Evolutionary conservation across 2,888 invertebrate genomes (phyloP), one percentile per base, ranked within the genome.

Genomic region (Drosophila neotestacea): DNA sequence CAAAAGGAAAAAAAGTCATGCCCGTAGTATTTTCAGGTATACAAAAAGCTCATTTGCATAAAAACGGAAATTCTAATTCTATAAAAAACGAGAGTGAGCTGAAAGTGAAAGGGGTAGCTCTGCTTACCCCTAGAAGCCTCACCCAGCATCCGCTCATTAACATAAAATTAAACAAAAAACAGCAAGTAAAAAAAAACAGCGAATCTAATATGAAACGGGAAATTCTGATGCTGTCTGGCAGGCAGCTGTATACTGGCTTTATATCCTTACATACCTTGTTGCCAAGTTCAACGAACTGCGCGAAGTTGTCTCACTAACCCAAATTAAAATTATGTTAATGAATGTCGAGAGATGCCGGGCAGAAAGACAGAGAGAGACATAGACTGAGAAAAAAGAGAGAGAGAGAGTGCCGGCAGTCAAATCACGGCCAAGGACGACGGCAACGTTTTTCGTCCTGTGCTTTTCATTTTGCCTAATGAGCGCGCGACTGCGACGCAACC

Each of bases 251-350:
- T 34, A 2, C 79, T 72, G 82, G 70, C 50, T 51, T 54, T 47
- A 63, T 44, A 48, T 42, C 69, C 60, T 66, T 59, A 56, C 56
- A 61, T 63, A n/a, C 60, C 62, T 73, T 50, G 77, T 44, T 69
- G 62, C 41, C 64, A 73, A 69, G 85, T 86, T 86, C 85, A 86
- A 86, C 84, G 82, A 82, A 82, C 83, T 80, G 80, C 64, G 73
- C 67, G 73, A 71, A 73, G 77, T 79, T 81, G 88, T 83, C 89
- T 91, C 88, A 90, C 88, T 90, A 90, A 91, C 90, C 90, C 85
- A 90, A 90, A 91, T 90, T 91, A 91, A 91, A 91, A 91, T 90
- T 91, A 91, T 91, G 91, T 91, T 91, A 91, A 91, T 91, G 87
- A 87, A 85, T 71, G 74, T 54, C 52, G 77, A 71, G 63, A 63